Percentiles rank a stretch among this genome's conserved stretches.
Conservation (phyloP, 35 echinoderm and acorn worm genomes). For the Strongylocentrotus purpuratus region DNA sequence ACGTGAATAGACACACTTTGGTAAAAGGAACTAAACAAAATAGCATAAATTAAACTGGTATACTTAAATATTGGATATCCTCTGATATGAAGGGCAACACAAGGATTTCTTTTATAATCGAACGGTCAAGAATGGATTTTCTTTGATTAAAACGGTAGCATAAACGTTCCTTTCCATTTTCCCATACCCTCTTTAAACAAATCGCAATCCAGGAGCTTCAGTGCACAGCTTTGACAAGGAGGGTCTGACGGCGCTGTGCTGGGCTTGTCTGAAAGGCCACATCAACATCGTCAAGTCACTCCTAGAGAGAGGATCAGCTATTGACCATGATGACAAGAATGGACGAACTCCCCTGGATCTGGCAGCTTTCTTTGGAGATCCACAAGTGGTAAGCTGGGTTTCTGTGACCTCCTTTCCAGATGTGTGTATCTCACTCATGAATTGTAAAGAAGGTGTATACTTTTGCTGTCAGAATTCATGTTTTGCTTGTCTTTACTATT, state of each 20-base stretch:
- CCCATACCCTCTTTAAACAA: not conserved
- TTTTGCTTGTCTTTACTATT: too few species aligned
- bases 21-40: too few species aligned
- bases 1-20: too few species aligned
- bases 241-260: constrained; percentile 92
- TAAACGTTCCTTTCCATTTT: too few species aligned
- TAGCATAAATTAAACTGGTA: too few species aligned
- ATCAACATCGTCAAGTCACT: constrained; percentile 95
- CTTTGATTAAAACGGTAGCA: too few species aligned
- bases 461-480: too few species aligned
- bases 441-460: too few species aligned
- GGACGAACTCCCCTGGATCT: constrained; percentile 89
- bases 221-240: constrained; percentile 84
- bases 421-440: not conserved
- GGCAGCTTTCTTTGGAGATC: constrained; percentile 97
- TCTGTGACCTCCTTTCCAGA: not conserved
- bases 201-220: constrained; percentile 71
- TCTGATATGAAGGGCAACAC: too few species aligned
- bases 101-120: too few species aligned
- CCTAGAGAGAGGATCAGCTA: constrained; percentile 78
- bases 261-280: constrained; percentile 95
- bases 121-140: too few species aligned
- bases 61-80: too few species aligned
- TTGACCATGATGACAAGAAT: constrained; percentile 89
- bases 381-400: constrained; percentile 83